phyloP scores from a whole-genome alignment of 2,113 vertebrate genomes.

The Pogona vitticeps region DNA sequence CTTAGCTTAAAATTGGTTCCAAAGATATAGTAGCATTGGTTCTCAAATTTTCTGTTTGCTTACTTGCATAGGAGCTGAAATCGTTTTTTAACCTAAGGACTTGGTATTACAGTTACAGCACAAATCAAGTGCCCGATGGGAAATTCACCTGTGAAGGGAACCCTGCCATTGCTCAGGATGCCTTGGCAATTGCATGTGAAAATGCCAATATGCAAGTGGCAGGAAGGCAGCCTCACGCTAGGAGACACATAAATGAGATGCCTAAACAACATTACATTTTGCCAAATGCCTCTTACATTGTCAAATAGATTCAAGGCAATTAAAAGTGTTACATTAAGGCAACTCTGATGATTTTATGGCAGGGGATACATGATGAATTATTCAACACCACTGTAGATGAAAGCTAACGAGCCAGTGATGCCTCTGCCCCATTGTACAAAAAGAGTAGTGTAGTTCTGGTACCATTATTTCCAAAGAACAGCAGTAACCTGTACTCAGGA shows the following conservation, averaged over 20 bases:
- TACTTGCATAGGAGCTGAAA: constrained; percentile 26
- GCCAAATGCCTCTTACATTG: constrained; percentile 32
- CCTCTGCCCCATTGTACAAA: constrained; percentile 40
- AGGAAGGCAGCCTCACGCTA: constrained; percentile 20
- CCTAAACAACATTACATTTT: constrained; percentile 35
- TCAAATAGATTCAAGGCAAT: constrained; percentile 49
- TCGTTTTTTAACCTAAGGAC: constrained; percentile 2
- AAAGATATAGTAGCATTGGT: constrained; percentile 47
- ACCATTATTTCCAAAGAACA: not conserved
- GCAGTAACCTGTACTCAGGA: constrained; percentile 12
- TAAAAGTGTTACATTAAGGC: constrained; percentile 39
- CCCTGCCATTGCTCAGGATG: not conserved
- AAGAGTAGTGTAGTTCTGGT: constrained; percentile 1
- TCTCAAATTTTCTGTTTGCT: constrained; percentile 44
- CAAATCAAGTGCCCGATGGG: constrained; percentile 26
- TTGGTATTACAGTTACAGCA: not conserved
- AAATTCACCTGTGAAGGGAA: constrained; percentile 22
- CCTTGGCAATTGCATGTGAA: constrained; percentile 10
- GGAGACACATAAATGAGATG: constrained; percentile 48
- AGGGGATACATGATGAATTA: constrained; percentile 62
- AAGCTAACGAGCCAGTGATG: constrained; percentile 43
- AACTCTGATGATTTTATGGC: constrained; percentile 51
- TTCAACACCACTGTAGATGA: constrained; percentile 54
- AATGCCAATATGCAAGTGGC: constrained; percentile 32
- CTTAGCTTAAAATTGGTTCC: constrained; percentile 16